Evolutionary conservation across 1,140 invertebrate species (phyloP).

Genomic region (Drosophila sp.): DNA sequence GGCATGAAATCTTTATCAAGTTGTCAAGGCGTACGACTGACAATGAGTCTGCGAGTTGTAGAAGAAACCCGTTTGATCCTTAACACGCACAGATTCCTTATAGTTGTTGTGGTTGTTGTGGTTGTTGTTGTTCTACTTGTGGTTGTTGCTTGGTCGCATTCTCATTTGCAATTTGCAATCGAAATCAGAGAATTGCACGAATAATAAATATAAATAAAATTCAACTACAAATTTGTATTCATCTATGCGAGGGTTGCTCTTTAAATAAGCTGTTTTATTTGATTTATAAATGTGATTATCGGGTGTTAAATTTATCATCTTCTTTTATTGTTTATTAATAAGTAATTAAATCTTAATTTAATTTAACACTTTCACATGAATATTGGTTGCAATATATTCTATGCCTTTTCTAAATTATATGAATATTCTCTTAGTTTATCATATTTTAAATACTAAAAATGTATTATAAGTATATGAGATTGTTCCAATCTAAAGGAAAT

Average conservation of each 20-base stretch:
- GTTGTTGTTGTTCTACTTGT: neutral
- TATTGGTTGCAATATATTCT: too few species aligned
- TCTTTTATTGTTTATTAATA: too few species aligned
- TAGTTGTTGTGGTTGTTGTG: slow-evolving; percentile 1
- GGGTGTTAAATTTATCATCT: neutral
- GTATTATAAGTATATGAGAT: too few species aligned
- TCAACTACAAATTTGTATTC: slow-evolving; percentile 20
- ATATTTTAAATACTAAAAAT: too few species aligned
- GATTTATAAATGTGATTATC: neutral
- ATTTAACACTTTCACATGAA: too few species aligned
- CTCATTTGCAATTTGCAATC: slow-evolving; percentile 72
- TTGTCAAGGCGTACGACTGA: slow-evolving; percentile 68
- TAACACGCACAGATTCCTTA: slow-evolving; percentile 63
- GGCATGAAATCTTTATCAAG: slow-evolving; percentile 82
- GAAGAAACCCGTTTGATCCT: slow-evolving; percentile 76
- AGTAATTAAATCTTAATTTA: too few species aligned
- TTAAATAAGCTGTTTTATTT: neutral
- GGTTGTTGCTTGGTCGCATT: slow-evolving; percentile 18
- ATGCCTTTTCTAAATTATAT: too few species aligned
- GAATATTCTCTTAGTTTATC: too few species aligned
- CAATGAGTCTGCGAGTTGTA: slow-evolving; percentile 43
- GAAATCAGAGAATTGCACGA: slow-evolving; percentile 53
- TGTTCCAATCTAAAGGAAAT: too few species aligned
- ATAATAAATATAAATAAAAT: slow-evolving; percentile 25
- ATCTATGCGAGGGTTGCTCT: slow-evolving; percentile 23